Percentiles rank a stretch among this genome's conserved stretches.
Conservation (phyloP, 2,113 vertebrate species). For the Propithecus coquereli region DNA sequence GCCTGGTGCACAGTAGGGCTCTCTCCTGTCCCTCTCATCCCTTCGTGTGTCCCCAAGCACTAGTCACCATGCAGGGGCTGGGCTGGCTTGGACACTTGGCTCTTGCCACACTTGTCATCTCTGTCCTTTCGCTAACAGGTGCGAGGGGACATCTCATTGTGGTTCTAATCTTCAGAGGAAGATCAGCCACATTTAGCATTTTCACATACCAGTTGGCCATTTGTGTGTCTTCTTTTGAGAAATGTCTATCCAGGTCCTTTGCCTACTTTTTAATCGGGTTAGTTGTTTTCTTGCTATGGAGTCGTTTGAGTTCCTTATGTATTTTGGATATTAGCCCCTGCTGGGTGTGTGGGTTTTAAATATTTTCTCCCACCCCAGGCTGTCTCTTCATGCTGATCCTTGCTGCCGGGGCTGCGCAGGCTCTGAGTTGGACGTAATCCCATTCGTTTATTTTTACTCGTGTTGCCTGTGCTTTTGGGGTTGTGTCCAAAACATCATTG, state of each 20-base stretch:
- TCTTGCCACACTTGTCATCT: neutral
- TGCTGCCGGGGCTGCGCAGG: neutral
- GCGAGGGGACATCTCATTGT: neutral
- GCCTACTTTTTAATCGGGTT: neutral
- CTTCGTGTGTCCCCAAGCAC: fast-evolving
- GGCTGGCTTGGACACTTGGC: neutral
- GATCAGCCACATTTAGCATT: neutral
- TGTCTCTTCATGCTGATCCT: neutral
- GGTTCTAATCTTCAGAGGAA: neutral
- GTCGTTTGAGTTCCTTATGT: neutral
- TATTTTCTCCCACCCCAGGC: neutral
- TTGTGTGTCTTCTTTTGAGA: neutral
- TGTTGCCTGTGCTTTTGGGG: neutral
- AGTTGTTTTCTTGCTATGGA: neutral
- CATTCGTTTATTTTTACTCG: too few species aligned
- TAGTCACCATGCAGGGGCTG: neutral
- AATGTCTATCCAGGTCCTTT: neutral
- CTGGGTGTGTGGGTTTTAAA: too few species aligned
- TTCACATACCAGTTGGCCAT: neutral
- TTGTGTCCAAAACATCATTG: neutral
- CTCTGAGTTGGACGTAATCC: too few species aligned
- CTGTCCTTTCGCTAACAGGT: neutral
- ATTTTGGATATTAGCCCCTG: neutral
- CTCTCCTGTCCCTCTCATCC: neutral
- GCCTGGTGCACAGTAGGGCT: neutral